Evolutionary conservation across 2,113 vertebrate genomes (phyloP).

Genomic region (Callopanchax toddi): DNA sequence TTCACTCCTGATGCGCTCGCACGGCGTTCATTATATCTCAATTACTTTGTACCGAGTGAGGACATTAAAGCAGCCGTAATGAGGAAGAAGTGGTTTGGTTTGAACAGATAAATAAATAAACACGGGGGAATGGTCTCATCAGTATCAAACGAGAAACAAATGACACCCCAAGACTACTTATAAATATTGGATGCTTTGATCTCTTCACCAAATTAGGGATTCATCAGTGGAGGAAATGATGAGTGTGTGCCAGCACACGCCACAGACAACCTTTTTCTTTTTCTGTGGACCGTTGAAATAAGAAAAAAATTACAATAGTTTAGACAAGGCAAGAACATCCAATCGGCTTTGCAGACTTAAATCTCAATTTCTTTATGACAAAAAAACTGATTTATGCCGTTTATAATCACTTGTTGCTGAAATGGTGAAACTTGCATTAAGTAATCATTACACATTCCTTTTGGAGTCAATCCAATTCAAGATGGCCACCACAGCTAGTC

Average conservation of each 20-base stretch:
- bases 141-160: conserved; percentile 69
- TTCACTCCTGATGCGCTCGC: conserved; percentile 33
- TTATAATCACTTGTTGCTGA: too few relatives aligned
- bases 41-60: conserved; percentile 50
- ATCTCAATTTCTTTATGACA: too few relatives aligned
- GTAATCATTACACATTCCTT: too few relatives aligned
- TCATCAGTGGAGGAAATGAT: conserved; percentile 46
- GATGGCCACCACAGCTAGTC: too few relatives aligned
- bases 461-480: too few relatives aligned
- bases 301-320: too few relatives aligned
- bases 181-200: conserved; percentile 76
- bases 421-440: too few relatives aligned
- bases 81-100: conserved; percentile 55
- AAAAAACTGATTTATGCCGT: too few relatives aligned
- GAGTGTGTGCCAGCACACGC: conserved; percentile 23
- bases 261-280: conserved; percentile 20
- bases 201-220: conserved; percentile 59
- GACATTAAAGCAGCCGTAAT: conserved; percentile 57
- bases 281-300: conserved; percentile 23
- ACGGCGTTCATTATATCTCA: conserved; percentile 54
- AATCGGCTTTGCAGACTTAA: too few relatives aligned
- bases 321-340: too few relatives aligned
- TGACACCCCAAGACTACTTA: conserved; percentile 56
- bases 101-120: conserved; percentile 66
- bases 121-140: conserved; percentile 47